Percentiles rank a stretch among this genome's conserved stretches.
Evolutionary conservation across 2,888 invertebrate genomes (phyloP).

Genomic region (Limnephilus marmoratus): DNA sequence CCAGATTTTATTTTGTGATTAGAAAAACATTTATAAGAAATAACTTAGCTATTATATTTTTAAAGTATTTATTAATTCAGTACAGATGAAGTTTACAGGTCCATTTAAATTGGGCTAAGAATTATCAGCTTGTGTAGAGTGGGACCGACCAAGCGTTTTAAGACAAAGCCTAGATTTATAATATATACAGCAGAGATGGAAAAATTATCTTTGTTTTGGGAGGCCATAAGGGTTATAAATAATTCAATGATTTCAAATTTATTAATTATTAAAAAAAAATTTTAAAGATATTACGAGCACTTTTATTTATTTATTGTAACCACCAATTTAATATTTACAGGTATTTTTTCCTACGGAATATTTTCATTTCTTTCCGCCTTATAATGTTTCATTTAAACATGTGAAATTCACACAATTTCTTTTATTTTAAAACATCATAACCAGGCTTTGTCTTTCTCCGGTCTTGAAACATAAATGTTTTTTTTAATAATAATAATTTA

Average conservation of each 20-base stretch:
- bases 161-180: conserved; percentile 17
- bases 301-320: not conserved
- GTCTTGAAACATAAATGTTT: not conserved
- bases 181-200: not conserved
- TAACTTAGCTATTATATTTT: not conserved
- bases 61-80: not conserved
- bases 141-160: conserved; percentile 29
- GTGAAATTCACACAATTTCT: not conserved
- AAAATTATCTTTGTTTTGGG: not conserved
- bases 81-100: not conserved
- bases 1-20: not conserved
- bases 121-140: conserved; percentile 18
- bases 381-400: too few relatives aligned
- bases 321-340: too few relatives aligned
- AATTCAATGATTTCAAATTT: not conserved
- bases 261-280: not conserved
- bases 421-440: not conserved
- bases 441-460: conserved; percentile 29
- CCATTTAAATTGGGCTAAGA: not conserved
- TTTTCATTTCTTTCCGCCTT: not conserved
- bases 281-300: not conserved
- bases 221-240: not conserved
- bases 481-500: not conserved
- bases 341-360: not conserved
- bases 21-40: not conserved